Base-by-base conservation (phyloP, 2,797 vertebrate genomes). In the Takifugu ocellatus region DNA sequence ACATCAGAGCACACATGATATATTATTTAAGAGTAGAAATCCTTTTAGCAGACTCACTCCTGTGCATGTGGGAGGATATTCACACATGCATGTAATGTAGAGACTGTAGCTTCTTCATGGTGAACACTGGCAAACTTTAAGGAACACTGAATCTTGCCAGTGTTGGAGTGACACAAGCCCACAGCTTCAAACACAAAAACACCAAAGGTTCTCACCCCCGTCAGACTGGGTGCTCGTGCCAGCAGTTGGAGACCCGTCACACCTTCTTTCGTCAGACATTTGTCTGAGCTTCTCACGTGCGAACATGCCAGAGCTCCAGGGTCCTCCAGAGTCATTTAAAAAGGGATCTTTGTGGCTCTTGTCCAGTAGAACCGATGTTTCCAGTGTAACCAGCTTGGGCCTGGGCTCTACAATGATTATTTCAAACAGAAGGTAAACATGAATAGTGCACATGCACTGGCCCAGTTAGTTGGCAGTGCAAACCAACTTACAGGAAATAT, bases 321-420 rank as follows among this genome's bases (percentile, higher is more conserved):
- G 33, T 33, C 43, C 50, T 67, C 10, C 11, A 36, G 25, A 25
- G 60, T 2, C 52, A 14, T 71, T 56, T 59, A 62, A 72, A 73
- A 82, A 80, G 55, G 73, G 2, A 6, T 29, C 72, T 59, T 74
- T 83, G 62, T 50, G 62, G 54, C 65, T 61, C 29, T 77, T 71
- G 59, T 76, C 81, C 81, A 83, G 36, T 25, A 75, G 67, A 72
- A 50, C 56, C 33, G 59, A 74, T 76, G 84, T 89, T 66, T 86
- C 84, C 56, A 83, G 74, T 50, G 90, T 91, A 54, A 71, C 70
- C 16, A 86, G 75, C 65, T 88, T 87, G 69, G 55, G 61, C 47
- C 77, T 51, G 63, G 49, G n/a, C 31, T 68, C 77, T 3, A 3
- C 25, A 43, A 14, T 49, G 51, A 33, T 33, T 7, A 33, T 21